Evolutionary conservation across 2,888 invertebrate species (phyloP), one percentile per base, ranked within the genome.

Genomic region (Luperina nickerlii): DNA sequence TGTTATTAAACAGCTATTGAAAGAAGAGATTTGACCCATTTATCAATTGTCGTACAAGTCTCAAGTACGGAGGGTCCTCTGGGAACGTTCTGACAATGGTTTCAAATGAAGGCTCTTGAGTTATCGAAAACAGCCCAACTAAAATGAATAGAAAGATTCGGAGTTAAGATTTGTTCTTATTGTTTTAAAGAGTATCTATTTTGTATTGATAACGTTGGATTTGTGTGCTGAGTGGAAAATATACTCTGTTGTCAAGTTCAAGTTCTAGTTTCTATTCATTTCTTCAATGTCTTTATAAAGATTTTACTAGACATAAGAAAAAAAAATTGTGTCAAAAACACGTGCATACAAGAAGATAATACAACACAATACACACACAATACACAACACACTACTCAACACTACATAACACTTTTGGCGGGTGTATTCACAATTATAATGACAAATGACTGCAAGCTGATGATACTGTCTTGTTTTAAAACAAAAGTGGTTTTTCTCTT

Each of bases 1-100:
- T 69, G 45, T 65, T 57, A 72, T 73, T 73, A 76, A 76, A 83
- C 74, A 86, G 74, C 78, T 78, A 66, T 69, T 62, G 71, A 67
- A 63, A 72, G 65, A 42, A 48, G 78, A 86, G 83, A 74, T 78
- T 86, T 86, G 87, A 66, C 72, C 87, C 68, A 86, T 86, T 84
- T 75, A 86, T 83, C 87, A 86, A 69, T 84, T 84, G 84, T 78
- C 83, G 68, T 78, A 60, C 45, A 70, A 86, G 74, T 78, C 68
- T 78, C 69, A 83, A 86, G 83, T 72, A 63, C 77, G 66, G 66
- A 57, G 74, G 48, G 74, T 78, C 24, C 78, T 73, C 74, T 48
- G 42, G 62, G 66, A 81, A 66, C 62, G 65, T 76, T 65, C 66
- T 69, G 65, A 84, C 79, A 87, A 84, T 84, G 74, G 87, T 42